Evolutionary conservation across 1,140 invertebrate species (phyloP).

Genomic region (Chlorops oryzae): DNA sequence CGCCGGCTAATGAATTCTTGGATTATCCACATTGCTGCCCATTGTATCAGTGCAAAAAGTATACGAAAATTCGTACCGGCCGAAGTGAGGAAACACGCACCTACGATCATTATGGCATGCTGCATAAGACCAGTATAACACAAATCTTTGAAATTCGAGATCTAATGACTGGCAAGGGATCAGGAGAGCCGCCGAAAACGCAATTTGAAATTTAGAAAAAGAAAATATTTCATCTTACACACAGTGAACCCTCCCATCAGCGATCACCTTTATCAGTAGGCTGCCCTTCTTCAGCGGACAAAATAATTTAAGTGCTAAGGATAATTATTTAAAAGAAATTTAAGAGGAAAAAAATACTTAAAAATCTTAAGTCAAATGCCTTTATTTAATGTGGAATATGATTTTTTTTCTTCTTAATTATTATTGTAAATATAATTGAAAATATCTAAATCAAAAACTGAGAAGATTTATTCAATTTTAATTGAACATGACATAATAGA

Average conservation of each 20-base stretch:
- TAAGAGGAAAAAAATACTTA: neutral
- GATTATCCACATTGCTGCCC: constrained; percentile 40
- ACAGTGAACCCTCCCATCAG: neutral
- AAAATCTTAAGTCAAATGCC: neutral
- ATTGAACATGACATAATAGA: too few species aligned
- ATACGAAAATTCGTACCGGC: constrained; percentile 16
- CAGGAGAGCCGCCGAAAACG: neutral
- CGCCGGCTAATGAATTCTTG: constrained; percentile 15
- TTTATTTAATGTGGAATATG: neutral
- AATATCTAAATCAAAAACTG: too few species aligned
- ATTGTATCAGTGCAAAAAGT: constrained; percentile 30
- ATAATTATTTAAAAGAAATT: neutral
- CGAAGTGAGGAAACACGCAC: constrained; percentile 25
- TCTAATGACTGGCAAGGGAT: neutral
- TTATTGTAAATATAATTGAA: neutral
- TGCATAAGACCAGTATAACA: constrained; percentile 20
- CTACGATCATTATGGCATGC: constrained; percentile 31
- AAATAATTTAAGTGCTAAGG: neutral
- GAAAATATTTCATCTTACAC: neutral
- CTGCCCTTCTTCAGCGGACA: neutral
- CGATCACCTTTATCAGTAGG: neutral
- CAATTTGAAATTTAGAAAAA: neutral
- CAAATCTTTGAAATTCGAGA: constrained; percentile 21
- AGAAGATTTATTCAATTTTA: too few species aligned
- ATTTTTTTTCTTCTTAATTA: neutral